phyloP scores from a whole-genome alignment of 2,113 vertebrate species.

The Psammodynastes pulverulentus region DNA sequence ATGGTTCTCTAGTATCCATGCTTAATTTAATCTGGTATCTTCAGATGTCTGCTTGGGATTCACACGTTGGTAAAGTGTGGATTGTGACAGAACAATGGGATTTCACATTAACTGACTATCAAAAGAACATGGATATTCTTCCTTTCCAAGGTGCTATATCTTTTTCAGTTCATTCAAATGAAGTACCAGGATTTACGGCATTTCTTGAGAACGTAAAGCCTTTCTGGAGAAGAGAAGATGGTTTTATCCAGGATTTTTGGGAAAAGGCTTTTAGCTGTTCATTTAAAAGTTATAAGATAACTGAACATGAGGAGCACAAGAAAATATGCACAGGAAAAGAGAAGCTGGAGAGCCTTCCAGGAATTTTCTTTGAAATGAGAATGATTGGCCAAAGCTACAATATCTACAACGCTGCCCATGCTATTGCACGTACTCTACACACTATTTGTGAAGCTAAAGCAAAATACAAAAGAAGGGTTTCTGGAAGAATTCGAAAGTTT shows the following conservation, averaged over 20 bases:
- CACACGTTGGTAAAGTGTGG: neutral
- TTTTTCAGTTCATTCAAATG: neutral
- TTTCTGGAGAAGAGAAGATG: neutral
- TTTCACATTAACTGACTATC: neutral
- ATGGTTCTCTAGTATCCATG: neutral
- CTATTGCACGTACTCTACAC: neutral
- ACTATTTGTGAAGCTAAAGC: neutral
- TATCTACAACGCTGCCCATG: neutral
- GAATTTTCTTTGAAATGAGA: neutral
- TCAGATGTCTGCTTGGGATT: neutral
- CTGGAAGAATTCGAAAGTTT: too few relatives aligned
- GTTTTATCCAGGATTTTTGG: conserved; percentile 1
- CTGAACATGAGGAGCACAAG: neutral
- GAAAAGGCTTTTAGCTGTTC: conserved; percentile 2
- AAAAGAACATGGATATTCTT: accelerated
- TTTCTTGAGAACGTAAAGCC: conserved; percentile 14
- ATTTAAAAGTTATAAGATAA: neutral
- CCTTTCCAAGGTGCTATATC: neutral
- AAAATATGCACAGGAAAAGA: neutral
- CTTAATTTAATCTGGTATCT: neutral
- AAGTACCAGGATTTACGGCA: neutral
- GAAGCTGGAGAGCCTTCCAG: neutral
- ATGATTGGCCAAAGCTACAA: neutral
- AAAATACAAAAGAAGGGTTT: neutral
- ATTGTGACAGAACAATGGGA: conserved; percentile 4